A percentile compares a stretch with the other conserved stretches of the same genome.
These are phyloP conservation scores for Caenorhabditis sp. DNA, from an alignment of 2,888 invertebrate species.

Conservation along the genomic window DNA sequence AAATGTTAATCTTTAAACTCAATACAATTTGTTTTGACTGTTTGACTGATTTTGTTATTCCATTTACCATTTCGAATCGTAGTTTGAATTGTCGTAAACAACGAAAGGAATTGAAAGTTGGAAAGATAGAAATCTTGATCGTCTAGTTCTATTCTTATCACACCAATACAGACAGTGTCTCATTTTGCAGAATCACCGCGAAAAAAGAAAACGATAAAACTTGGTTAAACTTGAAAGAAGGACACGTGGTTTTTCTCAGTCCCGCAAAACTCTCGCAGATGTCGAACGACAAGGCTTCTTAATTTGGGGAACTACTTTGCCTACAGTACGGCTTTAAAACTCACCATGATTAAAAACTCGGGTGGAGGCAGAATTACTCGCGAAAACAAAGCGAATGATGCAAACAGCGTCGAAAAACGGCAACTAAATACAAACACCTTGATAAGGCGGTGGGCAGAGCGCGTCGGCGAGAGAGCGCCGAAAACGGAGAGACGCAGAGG, in stretches of 20 bases:
- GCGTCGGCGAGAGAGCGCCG: slow-evolving; percentile 2
- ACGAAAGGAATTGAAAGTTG: slow-evolving; percentile 14
- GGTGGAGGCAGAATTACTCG: not conserved
- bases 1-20: not conserved
- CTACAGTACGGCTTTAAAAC: no score
- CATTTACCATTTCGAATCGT: slow-evolving; percentile 16
- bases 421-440: slow-evolving; percentile 56
- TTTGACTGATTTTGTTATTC: not conserved
- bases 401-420: slow-evolving; percentile 41
- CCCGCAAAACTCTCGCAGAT: no score
- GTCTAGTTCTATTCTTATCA: slow-evolving; percentile 27
- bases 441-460: slow-evolving; percentile 47
- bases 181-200: slow-evolving; percentile 6
- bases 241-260: no score
- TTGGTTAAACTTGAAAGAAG: not conserved
- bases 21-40: not conserved
- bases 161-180: slow-evolving; percentile 1
- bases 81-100: slow-evolving; percentile 11
- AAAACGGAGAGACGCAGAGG: slow-evolving; percentile 1
- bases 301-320: no score
- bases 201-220: slow-evolving; percentile 8
- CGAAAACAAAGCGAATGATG: slow-evolving; percentile 33
- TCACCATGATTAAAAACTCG: slow-evolving; percentile 31
- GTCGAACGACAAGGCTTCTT: no score
- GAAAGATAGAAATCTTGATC: slow-evolving; percentile 14